phyloP scores from a whole-genome alignment of 1,140 invertebrate species.

The Polyergus mexicanus region DNA sequence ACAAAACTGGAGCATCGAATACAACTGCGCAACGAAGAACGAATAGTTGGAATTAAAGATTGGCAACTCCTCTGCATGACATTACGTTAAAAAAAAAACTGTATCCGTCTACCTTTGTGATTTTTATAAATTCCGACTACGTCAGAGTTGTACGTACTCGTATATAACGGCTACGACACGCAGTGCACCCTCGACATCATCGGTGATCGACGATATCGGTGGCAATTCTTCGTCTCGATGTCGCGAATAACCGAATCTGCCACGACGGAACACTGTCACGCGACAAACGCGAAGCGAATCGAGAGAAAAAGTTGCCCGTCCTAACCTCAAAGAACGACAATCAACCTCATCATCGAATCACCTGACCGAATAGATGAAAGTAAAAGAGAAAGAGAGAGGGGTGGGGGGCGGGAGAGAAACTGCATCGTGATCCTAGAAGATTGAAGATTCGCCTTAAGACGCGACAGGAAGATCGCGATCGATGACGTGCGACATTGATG shows the following conservation, averaged over 20 bases:
- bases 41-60: neutral
- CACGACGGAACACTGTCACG: neutral
- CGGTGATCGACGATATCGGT: neutral
- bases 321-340: constrained; percentile 26
- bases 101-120: neutral
- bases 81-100: neutral
- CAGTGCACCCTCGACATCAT: neutral
- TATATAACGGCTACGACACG: neutral
- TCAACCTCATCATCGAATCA: neutral
- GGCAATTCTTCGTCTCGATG: neutral
- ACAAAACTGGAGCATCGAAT: neutral
- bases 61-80: neutral
- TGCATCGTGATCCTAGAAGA: neutral
- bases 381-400: neutral
- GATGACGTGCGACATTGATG: neutral
- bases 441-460: neutral
- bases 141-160: neutral
- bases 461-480: neutral
- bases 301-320: no score
- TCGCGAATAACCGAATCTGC: neutral
- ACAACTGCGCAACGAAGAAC: neutral
- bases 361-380: neutral
- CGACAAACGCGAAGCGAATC: neutral
- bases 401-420: neutral
- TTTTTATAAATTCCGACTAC: neutral